phyloP scores from a whole-genome alignment of 2,888 invertebrate species.

The Embidobia sp. region DNA sequence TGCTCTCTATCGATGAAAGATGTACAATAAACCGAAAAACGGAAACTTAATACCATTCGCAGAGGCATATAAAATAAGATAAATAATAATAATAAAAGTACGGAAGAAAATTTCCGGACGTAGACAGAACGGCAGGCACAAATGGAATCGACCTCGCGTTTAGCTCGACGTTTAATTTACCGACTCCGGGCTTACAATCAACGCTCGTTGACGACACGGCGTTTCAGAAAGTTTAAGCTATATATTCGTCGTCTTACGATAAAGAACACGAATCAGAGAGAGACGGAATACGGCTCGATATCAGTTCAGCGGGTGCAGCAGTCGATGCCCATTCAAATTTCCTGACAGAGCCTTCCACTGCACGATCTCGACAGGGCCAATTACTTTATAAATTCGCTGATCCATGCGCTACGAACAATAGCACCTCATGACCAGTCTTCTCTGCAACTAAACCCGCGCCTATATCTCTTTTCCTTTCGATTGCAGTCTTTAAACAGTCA shows the following conservation, averaged over 20 bases:
- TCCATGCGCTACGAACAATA: conserved; percentile 45
- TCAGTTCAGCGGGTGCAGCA: conserved; percentile 19
- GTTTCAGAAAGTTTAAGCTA: conserved; percentile 7
- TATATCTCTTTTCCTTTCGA: conserved; percentile 39
- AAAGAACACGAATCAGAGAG: conserved; percentile 8
- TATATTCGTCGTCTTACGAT: conserved; percentile 23
- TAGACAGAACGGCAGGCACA: too few relatives aligned
- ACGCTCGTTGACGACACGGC: too few relatives aligned
- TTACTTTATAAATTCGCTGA: conserved; percentile 52
- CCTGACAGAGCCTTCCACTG: conserved; percentile 34
- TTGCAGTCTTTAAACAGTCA: conserved; percentile 37
- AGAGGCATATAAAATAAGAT: too few relatives aligned
- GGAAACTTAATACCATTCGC: too few relatives aligned
- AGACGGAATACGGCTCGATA: conserved; percentile 28
- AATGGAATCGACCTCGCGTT: conserved; percentile 24
- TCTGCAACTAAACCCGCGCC: conserved; percentile 1
- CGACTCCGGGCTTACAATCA: too few relatives aligned
- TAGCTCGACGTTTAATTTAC: conserved; percentile 12
- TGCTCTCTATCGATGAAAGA: conserved; percentile 18
- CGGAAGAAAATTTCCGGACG: too few relatives aligned
- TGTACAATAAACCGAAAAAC: conserved; percentile 16
- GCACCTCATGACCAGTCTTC: conserved; percentile 19
- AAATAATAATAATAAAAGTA: too few relatives aligned
- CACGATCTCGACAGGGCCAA: conserved; percentile 36
- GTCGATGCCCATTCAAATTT: conserved; percentile 49